Conservation (phyloP, 2,113 vertebrate species). For the Leptocoma aspasia region DNA sequence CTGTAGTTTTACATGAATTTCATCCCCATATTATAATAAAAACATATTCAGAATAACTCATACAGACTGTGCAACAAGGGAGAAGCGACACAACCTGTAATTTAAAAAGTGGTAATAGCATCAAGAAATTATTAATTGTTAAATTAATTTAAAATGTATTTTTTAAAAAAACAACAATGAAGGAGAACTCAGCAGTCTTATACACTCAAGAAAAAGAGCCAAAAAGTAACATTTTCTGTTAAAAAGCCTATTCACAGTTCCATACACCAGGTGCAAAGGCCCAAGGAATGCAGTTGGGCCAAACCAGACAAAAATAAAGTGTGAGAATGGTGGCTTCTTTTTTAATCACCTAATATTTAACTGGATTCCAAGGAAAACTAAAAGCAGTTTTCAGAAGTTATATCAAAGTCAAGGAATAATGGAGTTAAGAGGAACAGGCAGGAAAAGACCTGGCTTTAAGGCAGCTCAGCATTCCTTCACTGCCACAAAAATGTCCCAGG, state of each 20-base stretch:
- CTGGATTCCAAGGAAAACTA: neutral
- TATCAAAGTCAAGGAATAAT: neutral
- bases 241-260: neutral
- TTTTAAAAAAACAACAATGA: neutral
- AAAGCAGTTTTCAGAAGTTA: neutral
- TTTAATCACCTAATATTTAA: neutral
- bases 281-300: neutral
- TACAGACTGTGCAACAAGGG: neutral
- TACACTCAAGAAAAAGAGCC: neutral
- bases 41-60: neutral
- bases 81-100: accelerated
- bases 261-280: neutral
- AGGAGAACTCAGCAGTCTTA: neutral
- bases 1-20: neutral
- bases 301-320: neutral
- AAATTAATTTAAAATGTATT: neutral
- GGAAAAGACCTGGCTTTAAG: neutral
- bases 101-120: neutral
- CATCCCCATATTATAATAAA: neutral
- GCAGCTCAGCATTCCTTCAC: neutral
- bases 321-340: neutral
- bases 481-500: neutral
- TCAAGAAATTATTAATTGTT: neutral
- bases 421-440: neutral
- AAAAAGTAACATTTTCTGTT: neutral